A percentile compares a stretch with the other conserved stretches of the same genome.
Evolutionary conservation across 1,140 invertebrate genomes (phyloP).

Genomic region (Brachystomella parvula): DNA sequence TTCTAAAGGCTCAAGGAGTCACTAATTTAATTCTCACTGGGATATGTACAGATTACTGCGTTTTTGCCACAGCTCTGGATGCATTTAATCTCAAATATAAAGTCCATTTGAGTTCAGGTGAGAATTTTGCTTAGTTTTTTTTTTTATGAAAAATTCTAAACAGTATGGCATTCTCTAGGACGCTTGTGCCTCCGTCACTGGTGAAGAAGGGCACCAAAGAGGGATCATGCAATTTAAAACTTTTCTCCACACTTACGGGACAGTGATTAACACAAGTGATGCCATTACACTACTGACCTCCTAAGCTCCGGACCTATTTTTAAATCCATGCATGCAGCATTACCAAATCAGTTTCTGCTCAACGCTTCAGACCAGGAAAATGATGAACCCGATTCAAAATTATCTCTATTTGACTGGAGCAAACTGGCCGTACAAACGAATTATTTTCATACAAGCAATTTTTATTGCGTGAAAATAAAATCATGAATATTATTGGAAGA

Average conservation of each 20-base stretch:
- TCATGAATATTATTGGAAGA: too few species aligned
- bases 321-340: not conserved
- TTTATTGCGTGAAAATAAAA: too few species aligned
- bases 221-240: not conserved
- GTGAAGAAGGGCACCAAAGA: not conserved
- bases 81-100: conserved; percentile 5
- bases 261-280: not conserved
- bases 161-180: conserved; percentile 1
- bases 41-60: conserved; percentile 16
- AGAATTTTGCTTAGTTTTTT: not conserved
- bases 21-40: not conserved
- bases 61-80: conserved; percentile 9
- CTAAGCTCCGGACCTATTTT: not conserved
- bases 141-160: too few species aligned
- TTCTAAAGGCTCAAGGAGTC: not conserved
- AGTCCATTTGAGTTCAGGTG: conserved; percentile 10
- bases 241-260: not conserved
- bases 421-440: too few species aligned
- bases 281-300: not conserved
- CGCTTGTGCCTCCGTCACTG: conserved; percentile 2
- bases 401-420: too few species aligned
- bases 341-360: too few species aligned
- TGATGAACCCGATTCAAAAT: too few species aligned
- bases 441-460: too few species aligned
- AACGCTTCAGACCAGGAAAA: too few species aligned